Evolutionary conservation across 37 sponge, comb jelly and placozoan species (phyloP).

Genomic region (Axinella damicornis): DNA sequence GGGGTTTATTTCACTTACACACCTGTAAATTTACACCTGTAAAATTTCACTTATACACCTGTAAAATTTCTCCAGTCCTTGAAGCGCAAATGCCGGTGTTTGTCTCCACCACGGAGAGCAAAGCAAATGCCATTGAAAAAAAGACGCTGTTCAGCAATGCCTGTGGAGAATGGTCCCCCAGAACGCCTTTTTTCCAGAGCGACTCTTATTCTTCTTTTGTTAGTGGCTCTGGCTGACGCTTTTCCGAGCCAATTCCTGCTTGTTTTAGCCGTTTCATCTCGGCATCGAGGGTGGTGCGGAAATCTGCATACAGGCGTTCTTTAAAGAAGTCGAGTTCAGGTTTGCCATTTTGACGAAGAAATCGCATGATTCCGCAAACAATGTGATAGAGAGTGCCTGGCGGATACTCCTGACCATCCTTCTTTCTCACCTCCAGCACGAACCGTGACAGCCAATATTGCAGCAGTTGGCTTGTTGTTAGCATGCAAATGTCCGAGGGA

Average conservation of each 20-base stretch:
- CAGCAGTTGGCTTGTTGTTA: too few species aligned
- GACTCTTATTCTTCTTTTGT: neutral
- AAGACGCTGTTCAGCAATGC: neutral
- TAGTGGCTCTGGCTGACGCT: neutral
- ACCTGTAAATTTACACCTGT: too few species aligned
- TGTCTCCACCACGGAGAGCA: neutral
- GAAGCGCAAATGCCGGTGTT: neutral
- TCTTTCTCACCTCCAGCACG: constrained; percentile 10
- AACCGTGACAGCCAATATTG: neutral
- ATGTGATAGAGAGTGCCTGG: neutral
- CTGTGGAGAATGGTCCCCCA: neutral
- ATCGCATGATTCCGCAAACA: neutral
- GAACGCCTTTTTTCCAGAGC: neutral
- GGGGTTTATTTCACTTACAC: too few species aligned
- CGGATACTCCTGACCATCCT: neutral
- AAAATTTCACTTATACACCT: too few species aligned
- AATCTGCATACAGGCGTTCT: neutral
- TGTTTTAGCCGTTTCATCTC: neutral
- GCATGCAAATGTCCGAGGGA: too few species aligned
- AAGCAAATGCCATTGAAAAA: neutral
- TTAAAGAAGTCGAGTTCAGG: neutral
- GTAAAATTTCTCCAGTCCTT: too few species aligned
- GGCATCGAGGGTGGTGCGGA: neutral
- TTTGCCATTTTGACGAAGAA: neutral
- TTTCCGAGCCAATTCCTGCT: neutral